A percentile compares a stretch with the other conserved stretches of the same genome.
Conservation (phyloP, 2,797 vertebrate species). For the Ispidina lecontei region DNA sequence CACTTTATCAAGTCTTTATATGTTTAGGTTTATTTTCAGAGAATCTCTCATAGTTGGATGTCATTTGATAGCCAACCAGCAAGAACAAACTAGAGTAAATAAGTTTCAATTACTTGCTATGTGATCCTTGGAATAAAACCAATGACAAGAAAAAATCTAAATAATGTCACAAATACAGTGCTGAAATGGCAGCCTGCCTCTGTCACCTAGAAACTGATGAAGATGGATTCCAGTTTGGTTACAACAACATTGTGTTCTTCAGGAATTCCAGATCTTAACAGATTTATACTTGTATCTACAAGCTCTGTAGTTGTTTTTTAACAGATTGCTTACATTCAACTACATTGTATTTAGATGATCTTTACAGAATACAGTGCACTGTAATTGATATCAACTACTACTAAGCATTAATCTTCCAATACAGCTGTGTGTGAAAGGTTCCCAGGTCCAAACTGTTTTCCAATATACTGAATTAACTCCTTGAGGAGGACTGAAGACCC, state of each 20-base stretch:
- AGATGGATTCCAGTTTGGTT: neutral
- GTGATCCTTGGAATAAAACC: constrained; percentile 18
- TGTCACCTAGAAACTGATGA: neutral
- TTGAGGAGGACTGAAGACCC: neutral
- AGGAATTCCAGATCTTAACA: neutral
- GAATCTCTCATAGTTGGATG: neutral
- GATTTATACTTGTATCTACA: neutral
- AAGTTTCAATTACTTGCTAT: constrained; percentile 12
- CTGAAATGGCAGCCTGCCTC: neutral
- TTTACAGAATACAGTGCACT: neutral
- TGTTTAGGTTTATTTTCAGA: constrained; percentile 23
- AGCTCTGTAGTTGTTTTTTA: neutral
- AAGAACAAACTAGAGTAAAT: constrained; percentile 5
- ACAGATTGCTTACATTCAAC: neutral
- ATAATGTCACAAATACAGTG: neutral
- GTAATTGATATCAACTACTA: neutral
- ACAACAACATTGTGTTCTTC: neutral
- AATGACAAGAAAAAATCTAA: neutral
- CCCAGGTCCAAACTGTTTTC: neutral
- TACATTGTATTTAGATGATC: neutral
- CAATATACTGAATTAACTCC: neutral
- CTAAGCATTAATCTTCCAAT: neutral
- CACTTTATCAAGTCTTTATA: constrained; percentile 11
- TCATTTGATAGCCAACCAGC: neutral
- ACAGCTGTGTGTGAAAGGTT: neutral